A percentile compares a stretch with the other conserved stretches of the same genome.
These are phyloP conservation scores for Sebastes cheni DNA, from an alignment of 2,797 vertebrate genomes.

Conservation along the genomic window DNA sequence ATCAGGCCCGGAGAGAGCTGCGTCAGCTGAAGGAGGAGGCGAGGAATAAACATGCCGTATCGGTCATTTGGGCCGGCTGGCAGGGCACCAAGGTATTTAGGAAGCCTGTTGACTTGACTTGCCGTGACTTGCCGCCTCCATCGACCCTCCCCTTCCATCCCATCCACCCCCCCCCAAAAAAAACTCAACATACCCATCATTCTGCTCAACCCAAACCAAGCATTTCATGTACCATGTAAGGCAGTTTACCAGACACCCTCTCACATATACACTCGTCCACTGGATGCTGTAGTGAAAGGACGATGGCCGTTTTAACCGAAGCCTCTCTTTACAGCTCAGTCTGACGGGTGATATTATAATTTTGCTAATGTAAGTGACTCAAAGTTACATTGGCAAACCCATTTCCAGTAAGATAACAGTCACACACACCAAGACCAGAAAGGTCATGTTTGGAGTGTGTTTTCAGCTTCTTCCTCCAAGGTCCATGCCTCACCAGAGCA, in stretches of 20 bases:
- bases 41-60: conserved; percentile 95
- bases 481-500: conserved; percentile 35
- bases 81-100: conserved; percentile 98
- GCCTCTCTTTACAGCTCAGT: neutral
- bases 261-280: neutral
- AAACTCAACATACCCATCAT: conserved; percentile 19
- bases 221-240: conserved; percentile 1
- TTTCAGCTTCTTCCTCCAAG: conserved; percentile 27
- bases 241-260: neutral
- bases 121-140: conserved; percentile 65
- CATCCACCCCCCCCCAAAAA: neutral
- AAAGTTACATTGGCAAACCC: neutral
- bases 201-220: conserved; percentile 20
- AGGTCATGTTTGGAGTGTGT: conserved; percentile 16
- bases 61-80: conserved; percentile 99
- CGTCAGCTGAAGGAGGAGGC: conserved; percentile 95
- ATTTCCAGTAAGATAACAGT: neutral
- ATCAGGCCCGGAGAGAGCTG: conserved; percentile 95
- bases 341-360: neutral
- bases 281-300: neutral
- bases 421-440: neutral
- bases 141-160: conserved; percentile 15
- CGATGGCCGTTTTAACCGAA: neutral
- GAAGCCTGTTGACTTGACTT: conserved; percentile 70
- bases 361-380: neutral